phyloP scores from a whole-genome alignment of 2,888 invertebrate species.

The Drosophila putrida region DNA sequence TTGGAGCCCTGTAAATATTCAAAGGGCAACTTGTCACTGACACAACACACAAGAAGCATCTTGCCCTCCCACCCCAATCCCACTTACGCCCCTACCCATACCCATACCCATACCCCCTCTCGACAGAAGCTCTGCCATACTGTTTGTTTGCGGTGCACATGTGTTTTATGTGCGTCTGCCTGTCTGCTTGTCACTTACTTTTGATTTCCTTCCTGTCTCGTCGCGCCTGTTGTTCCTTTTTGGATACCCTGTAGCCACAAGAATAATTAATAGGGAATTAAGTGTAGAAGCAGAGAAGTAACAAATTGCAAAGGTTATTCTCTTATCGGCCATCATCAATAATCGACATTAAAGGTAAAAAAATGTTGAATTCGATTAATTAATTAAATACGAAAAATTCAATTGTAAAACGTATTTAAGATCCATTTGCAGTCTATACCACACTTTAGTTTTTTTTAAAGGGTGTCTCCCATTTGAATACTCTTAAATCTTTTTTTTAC shows the following conservation, averaged over 20 bases:
- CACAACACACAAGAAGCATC: constrained; percentile 32
- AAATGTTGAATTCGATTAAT: no score
- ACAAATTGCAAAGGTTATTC: no score
- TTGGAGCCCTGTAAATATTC: constrained; percentile 60
- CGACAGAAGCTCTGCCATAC: constrained; percentile 47
- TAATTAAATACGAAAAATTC: not conserved
- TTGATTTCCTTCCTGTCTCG: constrained; percentile 70
- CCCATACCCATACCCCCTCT: not conserved
- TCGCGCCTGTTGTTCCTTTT: constrained; percentile 21
- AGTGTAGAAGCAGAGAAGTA: no score
- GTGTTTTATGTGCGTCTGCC: constrained; percentile 77
- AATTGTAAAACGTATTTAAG: not conserved
- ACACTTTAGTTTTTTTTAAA: not conserved
- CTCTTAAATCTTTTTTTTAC: constrained; percentile 24
- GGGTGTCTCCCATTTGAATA: constrained; percentile 9
- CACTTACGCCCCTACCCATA: not conserved
- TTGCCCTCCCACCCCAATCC: not conserved
- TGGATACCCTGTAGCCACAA: constrained; percentile 26
- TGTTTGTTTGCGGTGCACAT: constrained; percentile 81
- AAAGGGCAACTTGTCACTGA: constrained; percentile 66
- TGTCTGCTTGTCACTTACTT: constrained; percentile 80
- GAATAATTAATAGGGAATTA: not conserved
- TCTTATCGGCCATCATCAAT: no score
- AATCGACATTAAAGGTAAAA: not conserved
- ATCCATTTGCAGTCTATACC: not conserved